Percentiles rank a stretch among this genome's conserved stretches.
These are phyloP conservation scores for Drosophila albomicans DNA, from an alignment of 1,140 invertebrate species.

Conservation along the genomic window DNA sequence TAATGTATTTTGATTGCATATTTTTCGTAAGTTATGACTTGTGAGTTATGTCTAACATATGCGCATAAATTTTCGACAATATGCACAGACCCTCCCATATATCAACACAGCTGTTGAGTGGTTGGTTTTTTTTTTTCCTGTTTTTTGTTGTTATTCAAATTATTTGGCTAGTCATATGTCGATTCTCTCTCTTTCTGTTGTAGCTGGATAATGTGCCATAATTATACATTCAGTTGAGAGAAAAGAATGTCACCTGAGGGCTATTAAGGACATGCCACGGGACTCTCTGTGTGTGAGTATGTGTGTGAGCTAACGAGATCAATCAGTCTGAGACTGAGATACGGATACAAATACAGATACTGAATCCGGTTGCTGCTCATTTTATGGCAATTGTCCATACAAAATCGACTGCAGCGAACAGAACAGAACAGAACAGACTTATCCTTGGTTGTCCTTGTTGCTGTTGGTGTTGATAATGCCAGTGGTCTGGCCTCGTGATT, in stretches of 20 bases:
- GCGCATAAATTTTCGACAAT: constrained; percentile 40
- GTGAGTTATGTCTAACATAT: constrained; percentile 44
- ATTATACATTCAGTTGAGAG: constrained; percentile 26
- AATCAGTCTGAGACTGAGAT: constrained; percentile 17
- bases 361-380: constrained; percentile 1
- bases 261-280: constrained; percentile 12
- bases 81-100: neutral
- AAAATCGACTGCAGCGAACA: constrained; percentile 17
- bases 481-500: constrained; percentile 28
- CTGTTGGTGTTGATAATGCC: constrained; percentile 24
- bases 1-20: constrained; percentile 58
- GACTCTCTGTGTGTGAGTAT: neutral
- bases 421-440: neutral
- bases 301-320: constrained; percentile 15
- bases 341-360: neutral
- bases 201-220: constrained; percentile 31
- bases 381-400: constrained; percentile 37
- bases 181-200: neutral
- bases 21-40: constrained; percentile 50
- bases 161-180: constrained; percentile 24
- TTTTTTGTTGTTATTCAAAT: constrained; percentile 37
- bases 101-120: neutral
- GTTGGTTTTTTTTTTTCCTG: too few species aligned
- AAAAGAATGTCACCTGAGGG: neutral
- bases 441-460: constrained; percentile 7